These are phyloP conservation scores for Acleris emargana DNA, from an alignment of 2,888 invertebrate species.

Conservation along the genomic window DNA sequence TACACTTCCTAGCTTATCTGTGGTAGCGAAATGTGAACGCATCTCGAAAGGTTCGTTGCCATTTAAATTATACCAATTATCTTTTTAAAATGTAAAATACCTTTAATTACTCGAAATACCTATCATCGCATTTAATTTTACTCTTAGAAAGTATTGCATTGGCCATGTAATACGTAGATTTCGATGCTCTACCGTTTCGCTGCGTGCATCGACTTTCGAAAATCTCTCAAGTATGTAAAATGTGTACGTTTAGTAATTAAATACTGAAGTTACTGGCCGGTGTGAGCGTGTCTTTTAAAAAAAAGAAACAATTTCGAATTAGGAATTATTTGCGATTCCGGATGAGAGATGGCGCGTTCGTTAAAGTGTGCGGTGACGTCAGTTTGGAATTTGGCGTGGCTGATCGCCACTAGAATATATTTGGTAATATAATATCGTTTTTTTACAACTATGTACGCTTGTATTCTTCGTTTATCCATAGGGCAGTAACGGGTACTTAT, in stretches of 20 bases:
- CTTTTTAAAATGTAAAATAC: slow-evolving; percentile 24
- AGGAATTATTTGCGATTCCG: slow-evolving; percentile 14
- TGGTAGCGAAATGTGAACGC: slow-evolving; percentile 19
- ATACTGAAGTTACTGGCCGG: slow-evolving; percentile 53
- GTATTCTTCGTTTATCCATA: too few species aligned
- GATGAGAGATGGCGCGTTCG: slow-evolving; percentile 55
- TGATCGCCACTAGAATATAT: slow-evolving; percentile 72
- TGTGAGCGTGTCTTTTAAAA: slow-evolving; percentile 40
- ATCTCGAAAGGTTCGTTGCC: slow-evolving; percentile 24
- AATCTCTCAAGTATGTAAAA: slow-evolving; percentile 63
- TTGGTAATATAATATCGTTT: slow-evolving; percentile 61
- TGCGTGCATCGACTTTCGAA: slow-evolving; percentile 74
- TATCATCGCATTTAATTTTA: slow-evolving; percentile 41
- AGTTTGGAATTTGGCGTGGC: slow-evolving; percentile 74
- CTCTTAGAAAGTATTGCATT: slow-evolving; percentile 55
- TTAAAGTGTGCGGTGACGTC: slow-evolving; percentile 59
- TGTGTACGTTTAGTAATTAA: slow-evolving; percentile 53
- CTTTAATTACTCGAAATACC: slow-evolving; percentile 25
- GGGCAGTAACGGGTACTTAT: too few species aligned
- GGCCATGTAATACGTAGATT: slow-evolving; percentile 36
- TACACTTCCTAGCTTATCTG: slow-evolving; percentile 3
- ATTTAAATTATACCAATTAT: slow-evolving; percentile 25
- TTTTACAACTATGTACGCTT: background rate
- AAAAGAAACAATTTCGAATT: slow-evolving; percentile 41
- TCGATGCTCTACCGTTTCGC: slow-evolving; percentile 67